Base-by-base conservation (phyloP, 2,797 vertebrate genomes). In the Enteromius argenteus region DNA sequence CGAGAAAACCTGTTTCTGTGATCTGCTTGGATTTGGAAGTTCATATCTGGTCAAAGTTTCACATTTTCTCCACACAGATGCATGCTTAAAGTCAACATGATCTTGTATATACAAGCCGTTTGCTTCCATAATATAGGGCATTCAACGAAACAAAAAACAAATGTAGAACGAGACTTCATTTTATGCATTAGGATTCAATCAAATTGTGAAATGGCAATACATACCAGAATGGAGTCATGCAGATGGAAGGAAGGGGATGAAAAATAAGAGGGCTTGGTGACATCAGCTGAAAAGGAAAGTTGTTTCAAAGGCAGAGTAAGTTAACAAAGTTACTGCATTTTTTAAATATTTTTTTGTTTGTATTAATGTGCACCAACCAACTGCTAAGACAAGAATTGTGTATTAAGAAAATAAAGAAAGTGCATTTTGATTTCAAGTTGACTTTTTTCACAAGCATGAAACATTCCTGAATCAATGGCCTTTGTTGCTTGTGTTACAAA, bases 171-270 rank as follows among this genome's bases (percentile, higher is more conserved):
- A 27, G n/a, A 60, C 58, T 60, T 60, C n/a, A 60, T 60, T 27
- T 60, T 58, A 58, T 58, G 10, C n/a, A 17, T 64, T 66, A 19
- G 30, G 62, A 64, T 30, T 62, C 58, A 15, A 30, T 62, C 23
- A 30, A 13, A 62, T 15, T 62, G 58, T 30, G 58, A 64, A 64
- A 66, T 66, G 30, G 62, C 15, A 66, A 35, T 66, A 66, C 30
- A 66, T 66, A 66, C 62, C 62, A 66, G 62, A 35, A 66, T 66
- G 62, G 62, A 19, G 62, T 35, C 62, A 66, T 66, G 62, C 62
- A 66, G 62, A 66, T 66, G 62, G 62, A 66, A 14, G 62, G 30
- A 66, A 35, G 15, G 62, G 30, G 30, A 9, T 66, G 62, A 66
- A 66, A 66, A 66, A 66, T 64, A 66, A 66, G 62, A 17, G 62